Percentiles rank a stretch among this genome's conserved stretches.
Evolutionary conservation across 2,888 invertebrate species (phyloP).

Genomic region (Nomada hirtipes): DNA sequence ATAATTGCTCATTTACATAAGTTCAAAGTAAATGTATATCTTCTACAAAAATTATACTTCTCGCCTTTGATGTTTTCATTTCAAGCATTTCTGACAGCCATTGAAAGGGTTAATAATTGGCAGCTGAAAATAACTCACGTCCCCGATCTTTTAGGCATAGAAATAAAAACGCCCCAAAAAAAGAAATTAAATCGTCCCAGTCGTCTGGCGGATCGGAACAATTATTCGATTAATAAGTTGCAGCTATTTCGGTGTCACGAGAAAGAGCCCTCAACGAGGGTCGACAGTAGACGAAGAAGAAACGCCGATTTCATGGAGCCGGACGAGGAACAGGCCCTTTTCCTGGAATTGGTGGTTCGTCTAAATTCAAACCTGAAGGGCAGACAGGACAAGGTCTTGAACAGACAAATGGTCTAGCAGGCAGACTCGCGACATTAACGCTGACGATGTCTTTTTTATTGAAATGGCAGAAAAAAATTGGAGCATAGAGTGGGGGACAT

Average conservation of each 20-base stretch:
- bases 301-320: conserved; percentile 46
- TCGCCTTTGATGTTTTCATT: background rate
- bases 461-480: conserved; percentile 10
- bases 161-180: too few relatives aligned
- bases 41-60: too few relatives aligned
- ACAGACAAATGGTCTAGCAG: conserved; percentile 64
- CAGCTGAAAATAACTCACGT: background rate
- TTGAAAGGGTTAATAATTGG: background rate
- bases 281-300: conserved; percentile 33
- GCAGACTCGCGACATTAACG: conserved; percentile 65
- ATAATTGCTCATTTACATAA: too few relatives aligned
- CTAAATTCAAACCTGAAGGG: conserved; percentile 69
- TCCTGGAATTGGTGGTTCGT: conserved; percentile 54
- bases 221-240: conserved; percentile 49
- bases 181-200: background rate
- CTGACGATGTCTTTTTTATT: conserved; percentile 53
- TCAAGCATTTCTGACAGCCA: too few relatives aligned
- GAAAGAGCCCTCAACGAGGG: conserved; percentile 3
- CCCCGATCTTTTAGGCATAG: background rate
- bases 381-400: conserved; percentile 62
- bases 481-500: background rate
- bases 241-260: conserved; percentile 40
- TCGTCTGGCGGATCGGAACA: conserved; percentile 1
- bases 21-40: background rate
- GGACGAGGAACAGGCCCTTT: conserved; percentile 45